Evolutionary conservation across 2,888 invertebrate genomes (phyloP).

Genomic region (Miltochrista miniata): DNA sequence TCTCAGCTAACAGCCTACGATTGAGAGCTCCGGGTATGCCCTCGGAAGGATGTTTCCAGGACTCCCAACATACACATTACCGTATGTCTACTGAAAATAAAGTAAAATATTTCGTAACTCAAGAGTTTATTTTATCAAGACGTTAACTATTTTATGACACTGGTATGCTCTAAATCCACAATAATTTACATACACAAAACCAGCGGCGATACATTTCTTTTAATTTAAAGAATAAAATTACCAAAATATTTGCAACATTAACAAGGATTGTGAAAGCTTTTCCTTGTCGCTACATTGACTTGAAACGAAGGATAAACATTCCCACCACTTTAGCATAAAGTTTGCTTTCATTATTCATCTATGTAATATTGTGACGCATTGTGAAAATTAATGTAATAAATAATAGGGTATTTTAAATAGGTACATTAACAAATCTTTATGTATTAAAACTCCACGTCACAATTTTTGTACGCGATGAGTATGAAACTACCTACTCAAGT

Average conservation of each 20-base stretch:
- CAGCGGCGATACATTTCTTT: background rate
- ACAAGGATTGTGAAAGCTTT: slow-evolving; percentile 43
- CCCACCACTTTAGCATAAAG: slow-evolving; percentile 29
- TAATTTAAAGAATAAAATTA: slow-evolving; percentile 28
- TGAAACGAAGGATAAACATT: slow-evolving; percentile 38
- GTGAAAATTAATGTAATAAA: no score
- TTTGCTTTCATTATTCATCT: slow-evolving; percentile 25
- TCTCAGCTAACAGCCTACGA: no score
- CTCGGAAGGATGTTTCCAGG: no score
- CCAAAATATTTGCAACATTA: slow-evolving; percentile 7
- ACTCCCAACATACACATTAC: no score
- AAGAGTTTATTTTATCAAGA: background rate
- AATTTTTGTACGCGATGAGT: no score
- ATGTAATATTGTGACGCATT: background rate
- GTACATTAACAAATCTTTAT: no score
- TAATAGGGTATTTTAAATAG: no score
- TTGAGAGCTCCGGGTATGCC: no score
- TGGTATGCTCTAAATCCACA: background rate
- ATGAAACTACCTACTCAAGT: no score
- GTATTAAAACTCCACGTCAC: no score
- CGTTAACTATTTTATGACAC: background rate
- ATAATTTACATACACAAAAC: background rate
- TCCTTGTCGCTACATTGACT: slow-evolving; percentile 40
- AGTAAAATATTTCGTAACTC: no score
- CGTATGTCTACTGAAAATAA: no score